Percentiles rank a stretch among this genome's conserved stretches.
Conservation (phyloP, 2,888 invertebrate species). For the Agrotis segetum region DNA sequence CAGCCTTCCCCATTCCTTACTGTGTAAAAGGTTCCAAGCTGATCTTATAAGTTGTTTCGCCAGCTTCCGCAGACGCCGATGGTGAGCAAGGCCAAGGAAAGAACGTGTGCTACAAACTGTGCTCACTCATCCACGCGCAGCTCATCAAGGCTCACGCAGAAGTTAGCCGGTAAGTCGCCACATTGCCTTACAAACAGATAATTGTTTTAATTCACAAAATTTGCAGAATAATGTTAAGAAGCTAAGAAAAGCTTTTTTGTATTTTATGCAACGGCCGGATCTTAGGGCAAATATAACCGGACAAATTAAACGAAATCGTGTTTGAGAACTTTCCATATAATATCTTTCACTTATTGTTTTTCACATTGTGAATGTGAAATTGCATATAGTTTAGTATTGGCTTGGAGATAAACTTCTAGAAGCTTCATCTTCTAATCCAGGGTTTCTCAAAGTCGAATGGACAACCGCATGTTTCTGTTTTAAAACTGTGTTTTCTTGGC, state of each 20-base stretch:
- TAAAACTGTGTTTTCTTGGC: too few species aligned
- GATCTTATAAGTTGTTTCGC: neutral
- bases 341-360: too few species aligned
- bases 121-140: constrained; percentile 95
- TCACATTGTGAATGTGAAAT: too few species aligned
- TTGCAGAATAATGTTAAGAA: neutral
- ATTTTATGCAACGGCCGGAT: constrained; percentile 6
- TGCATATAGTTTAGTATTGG: too few species aligned
- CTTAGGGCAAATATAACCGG: neutral
- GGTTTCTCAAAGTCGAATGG: too few species aligned
- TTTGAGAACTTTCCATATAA: too few species aligned
- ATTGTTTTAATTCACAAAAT: constrained; percentile 23
- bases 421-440: too few species aligned
- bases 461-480: too few species aligned
- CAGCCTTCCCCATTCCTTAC: too few species aligned
- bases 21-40: neutral
- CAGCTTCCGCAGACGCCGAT: constrained; percentile 73
- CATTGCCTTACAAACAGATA: neutral
- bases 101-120: constrained; percentile 94
- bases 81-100: constrained; percentile 75
- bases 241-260: neutral
- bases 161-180: constrained; percentile 91
- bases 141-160: constrained; percentile 95
- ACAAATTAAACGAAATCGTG: too few species aligned
- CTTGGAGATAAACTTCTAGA: too few species aligned